Base-by-base conservation (phyloP, 2,113 vertebrate species). In the Cariama cristata region DNA sequence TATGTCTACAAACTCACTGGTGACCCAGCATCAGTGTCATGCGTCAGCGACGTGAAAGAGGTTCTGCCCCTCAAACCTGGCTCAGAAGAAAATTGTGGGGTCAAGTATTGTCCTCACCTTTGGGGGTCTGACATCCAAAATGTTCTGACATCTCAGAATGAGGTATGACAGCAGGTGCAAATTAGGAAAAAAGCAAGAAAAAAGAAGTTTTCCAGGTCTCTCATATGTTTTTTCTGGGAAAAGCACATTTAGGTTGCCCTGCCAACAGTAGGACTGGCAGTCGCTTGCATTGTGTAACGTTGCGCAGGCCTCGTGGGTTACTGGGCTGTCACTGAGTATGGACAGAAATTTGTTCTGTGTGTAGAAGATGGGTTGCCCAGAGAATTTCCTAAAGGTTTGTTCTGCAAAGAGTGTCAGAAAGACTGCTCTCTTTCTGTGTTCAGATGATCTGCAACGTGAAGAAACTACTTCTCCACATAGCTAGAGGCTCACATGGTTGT, bases 261-360 rank as follows among this genome's bases (percentile, higher is more conserved):
- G 82, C 71, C 15, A 26, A 59, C 56, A 71, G 47, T 40, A 20
- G 74, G 22, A 22, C 52, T 35, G 66, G 52, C 26, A 33, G 50
- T 23, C 59, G 23, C 2, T 7, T 33, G 35, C 8, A 1, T 42
- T 55, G 42, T n/a, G 60, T 33, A 30, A 56, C 2, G 2, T 1
- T 30, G 40, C 47, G 28, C 27, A 20, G 23, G 20, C 12, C 63
- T 80, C 0, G 0, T 3, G 5, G 30, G 45, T 62, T 56, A 55
- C 69, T 1, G 3, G 38, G 55, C 18, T 81, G 73, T 53, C 88
- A 62, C 35, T 21, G 47, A 73, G 8, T 33, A 35, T 8, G 32
- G 62, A 56, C 63, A 86, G 59, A 79, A 87, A 90, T 79, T 69
- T 38, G 27, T 27, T 76, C 50, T 75, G 14, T 81, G 35, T 32